Conservation (phyloP, 1,140 invertebrate genomes). For the Zeugodacus cucurbitae region DNA sequence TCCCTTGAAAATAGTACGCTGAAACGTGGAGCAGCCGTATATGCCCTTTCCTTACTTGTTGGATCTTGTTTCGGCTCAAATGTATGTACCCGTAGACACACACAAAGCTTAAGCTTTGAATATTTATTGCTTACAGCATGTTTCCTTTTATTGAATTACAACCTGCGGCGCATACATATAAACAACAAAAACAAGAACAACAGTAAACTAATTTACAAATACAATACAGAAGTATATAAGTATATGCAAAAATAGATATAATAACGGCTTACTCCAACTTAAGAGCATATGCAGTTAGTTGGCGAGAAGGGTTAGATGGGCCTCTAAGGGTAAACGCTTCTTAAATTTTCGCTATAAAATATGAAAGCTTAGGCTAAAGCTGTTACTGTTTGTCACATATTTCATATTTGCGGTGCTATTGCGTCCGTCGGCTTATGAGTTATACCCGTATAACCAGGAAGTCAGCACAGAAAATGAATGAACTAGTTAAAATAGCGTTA, state of each 20-base stretch:
- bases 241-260: not conserved
- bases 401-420: not conserved
- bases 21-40: no score
- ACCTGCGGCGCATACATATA: not conserved
- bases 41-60: no score
- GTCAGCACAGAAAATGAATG: no score
- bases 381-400: not conserved
- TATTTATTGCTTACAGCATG: constrained; percentile 28
- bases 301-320: not conserved
- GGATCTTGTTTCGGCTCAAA: no score
- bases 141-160: constrained; percentile 30
- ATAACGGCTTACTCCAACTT: not conserved
- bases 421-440: no score
- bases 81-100: no score
- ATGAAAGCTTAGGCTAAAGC: not conserved
- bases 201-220: not conserved
- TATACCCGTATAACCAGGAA: not conserved
- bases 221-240: no score
- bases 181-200: not conserved
- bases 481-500: no score
- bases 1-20: no score
- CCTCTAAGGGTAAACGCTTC: not conserved
- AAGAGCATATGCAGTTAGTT: not conserved
- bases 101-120: not conserved
- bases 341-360: not conserved